Evolutionary conservation across 2,888 invertebrate species (phyloP), one percentile per base, ranked within the genome.

Genomic region (Leptinotarsa haldemani): DNA sequence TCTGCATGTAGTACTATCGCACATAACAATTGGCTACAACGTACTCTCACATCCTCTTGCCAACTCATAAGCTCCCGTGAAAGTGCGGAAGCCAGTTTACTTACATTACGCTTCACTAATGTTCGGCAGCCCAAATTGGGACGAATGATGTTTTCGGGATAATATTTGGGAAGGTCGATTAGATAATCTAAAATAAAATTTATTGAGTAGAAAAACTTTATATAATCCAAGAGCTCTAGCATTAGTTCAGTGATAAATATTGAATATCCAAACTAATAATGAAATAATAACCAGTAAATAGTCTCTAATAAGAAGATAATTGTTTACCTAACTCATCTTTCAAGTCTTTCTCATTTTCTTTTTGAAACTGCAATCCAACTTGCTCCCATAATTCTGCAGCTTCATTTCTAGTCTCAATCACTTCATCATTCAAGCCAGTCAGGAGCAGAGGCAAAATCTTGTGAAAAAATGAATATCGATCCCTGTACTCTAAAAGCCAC

Each of bases 401-500:
- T 78, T 91, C 90, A 13, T 88, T 86, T 74, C 92, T 88, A n/a
- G 95, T 91, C 75, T 94, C 94, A 2, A 90, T 90, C 74, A 94
- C 92, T 74, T 94, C 94, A 86, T 98, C 98, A 81, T 94, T 93
- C 3, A 97, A 88, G 92, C 96, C 94, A 61, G 96, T 95, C 50
- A 98, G 87, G 4, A 97, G 88, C 15, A 97, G 87, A 0, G 98
- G 97, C 79, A 98, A 89, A 82, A 97, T 90, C 80, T 94, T 93
- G 85, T 94, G 93, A 89, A 95, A 97, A 88, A 93, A 97, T 0
- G 97, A 97, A 85, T 98, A 98, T 80, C 97, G 89, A 85, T 98
- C 97, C 69, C 90, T 90, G 72, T 97, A 91, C 70, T 92, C 90
- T 40, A 94, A 85, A 85, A 97, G 89, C 95, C 96, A 95, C 63